Conservation (phyloP, 2,113 vertebrate species). For the Misgurnus anguillicaudatus region DNA sequence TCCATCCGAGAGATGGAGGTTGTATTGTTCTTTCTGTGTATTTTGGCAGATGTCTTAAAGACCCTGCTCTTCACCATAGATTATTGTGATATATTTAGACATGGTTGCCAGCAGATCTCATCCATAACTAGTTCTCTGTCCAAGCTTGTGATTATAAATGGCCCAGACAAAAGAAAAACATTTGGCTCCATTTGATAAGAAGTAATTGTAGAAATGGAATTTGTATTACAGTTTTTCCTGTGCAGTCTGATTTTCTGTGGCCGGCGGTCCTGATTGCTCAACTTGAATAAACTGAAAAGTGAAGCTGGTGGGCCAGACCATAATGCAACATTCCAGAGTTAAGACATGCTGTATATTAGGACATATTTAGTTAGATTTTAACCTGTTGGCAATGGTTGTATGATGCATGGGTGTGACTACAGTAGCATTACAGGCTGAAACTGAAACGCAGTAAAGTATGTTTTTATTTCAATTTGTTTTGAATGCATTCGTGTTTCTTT, state of each 20-base stretch:
- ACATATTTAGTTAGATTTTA: background rate
- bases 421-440: background rate
- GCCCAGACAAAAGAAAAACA: conserved; percentile 47
- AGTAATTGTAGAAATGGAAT: conserved; percentile 54
- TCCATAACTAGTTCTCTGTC: conserved; percentile 27
- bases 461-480: background rate
- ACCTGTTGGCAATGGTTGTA: background rate
- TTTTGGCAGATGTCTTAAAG: conserved; percentile 28
- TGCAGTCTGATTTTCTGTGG: conserved; percentile 50
- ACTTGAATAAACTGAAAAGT: conserved; percentile 50
- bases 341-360: background rate
- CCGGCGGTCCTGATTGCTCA: conserved; percentile 37
- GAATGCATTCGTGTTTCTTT: background rate
- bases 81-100: conserved; percentile 36
- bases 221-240: conserved; percentile 38
- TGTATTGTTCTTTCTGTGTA: conserved; percentile 27
- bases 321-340: conserved; percentile 8
- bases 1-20: conserved; percentile 9
- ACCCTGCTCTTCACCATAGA: conserved; percentile 27
- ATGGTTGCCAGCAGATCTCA: conserved; percentile 10
- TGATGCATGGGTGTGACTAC: conserved; percentile 2
- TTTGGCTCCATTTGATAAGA: conserved; percentile 45
- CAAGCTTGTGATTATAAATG: conserved; percentile 19
- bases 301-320: conserved; percentile 38
- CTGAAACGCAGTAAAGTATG: background rate